Evolutionary conservation across 1,140 invertebrate genomes (phyloP), one percentile per base, ranked within the genome.

Genomic region (Pristionchus pacificus): DNA sequence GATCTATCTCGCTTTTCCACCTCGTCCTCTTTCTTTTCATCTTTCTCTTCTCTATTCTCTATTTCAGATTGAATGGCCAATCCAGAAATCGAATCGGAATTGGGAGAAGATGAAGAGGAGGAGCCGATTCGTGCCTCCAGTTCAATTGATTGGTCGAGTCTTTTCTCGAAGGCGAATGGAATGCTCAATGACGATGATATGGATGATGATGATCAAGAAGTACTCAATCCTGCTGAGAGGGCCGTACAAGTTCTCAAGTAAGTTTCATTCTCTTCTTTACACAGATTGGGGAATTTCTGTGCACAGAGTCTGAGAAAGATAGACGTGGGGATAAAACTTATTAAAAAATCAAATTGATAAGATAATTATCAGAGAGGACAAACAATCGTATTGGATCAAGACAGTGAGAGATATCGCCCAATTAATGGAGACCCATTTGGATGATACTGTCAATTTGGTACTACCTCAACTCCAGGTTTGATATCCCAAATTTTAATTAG

Each of bases 91-190:
- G 33, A 33, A 60, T 25, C 31, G 24, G 65, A 67, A 27, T 15
- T 33, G 33, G 25, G 10, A 24, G 19, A 24, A n/a, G 65, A 67
- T 27, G 65, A 67, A n/a, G 65, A 67, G 15, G 65, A 67, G 55
- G 65, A 67, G 27, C 19, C 2, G 2, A n/a, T 49, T n/a, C 32
- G 15, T 25, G 55, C 29, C 19, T 31, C 33, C 10, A 49, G 58
- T 19, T 38, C 65, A 13, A 67, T 67, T 38, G 33, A 67, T 29
- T 67, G 65, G 65, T 28, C 28, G 19, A 57, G 33, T 27, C 65
- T 67, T 33, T 67, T 67, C 15, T 30, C 65, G 15, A 24, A 27
- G 14, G 38, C 38, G n/a, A n/a, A n/a, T n/a, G n/a, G n/a, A n/a
- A n/a, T n/a, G n/a, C n/a, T n/a, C n/a, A n/a, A n/a, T n/a, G n/a